Base-by-base conservation (phyloP, 2,888 invertebrate species). In the Petrolisthes cinctipes region DNA sequence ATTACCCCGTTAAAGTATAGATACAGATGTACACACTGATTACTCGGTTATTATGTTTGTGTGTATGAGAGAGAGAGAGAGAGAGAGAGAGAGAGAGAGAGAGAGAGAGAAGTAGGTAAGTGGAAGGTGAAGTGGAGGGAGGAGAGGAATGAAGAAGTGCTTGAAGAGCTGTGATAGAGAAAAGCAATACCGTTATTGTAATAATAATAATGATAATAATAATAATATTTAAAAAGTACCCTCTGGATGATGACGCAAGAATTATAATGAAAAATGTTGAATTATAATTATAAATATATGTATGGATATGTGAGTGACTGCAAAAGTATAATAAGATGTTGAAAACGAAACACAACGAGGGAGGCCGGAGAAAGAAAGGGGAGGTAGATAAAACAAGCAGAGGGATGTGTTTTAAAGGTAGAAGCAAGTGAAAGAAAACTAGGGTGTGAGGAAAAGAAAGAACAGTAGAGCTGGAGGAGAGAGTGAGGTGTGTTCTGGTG, bases 21-120 rank as follows among this genome's bases (percentile, higher is more conserved):
- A 61, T 17, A 61, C 61, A 61, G 11, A 61, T 17, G 17, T 17
- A 61, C 61, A 61, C 61, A 61, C 61, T 61, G 61, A 9, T 17
- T 61, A 61, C 11, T 61, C 9, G 61, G 61, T 11, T n/a, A 76
- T n/a, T 5, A 5, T 5, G 23, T 23, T n/a, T 17, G 23, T 1
- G 78, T 23, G 76, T 23, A 5, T 23, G 23, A 78, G 20, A 17
- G n/a, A 20, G 78, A 78, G 78, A 78, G 78, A 78, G 78, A 6
- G 78, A 78, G 20, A 37, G 20, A 78, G 37, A 6, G 4, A 23
- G 82, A 66, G 66, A 61, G 81, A 61, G 57, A 61, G 61, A 61
- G 57, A 9, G 57, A 17, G 53, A 20, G 61, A 54, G 54, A 61
- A 9, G 57, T 7, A 81, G 57, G 37, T n/a, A 54, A 81, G 61